phyloP scores from a whole-genome alignment of 2,113 vertebrate genomes.

The Nymphicus hollandicus region DNA sequence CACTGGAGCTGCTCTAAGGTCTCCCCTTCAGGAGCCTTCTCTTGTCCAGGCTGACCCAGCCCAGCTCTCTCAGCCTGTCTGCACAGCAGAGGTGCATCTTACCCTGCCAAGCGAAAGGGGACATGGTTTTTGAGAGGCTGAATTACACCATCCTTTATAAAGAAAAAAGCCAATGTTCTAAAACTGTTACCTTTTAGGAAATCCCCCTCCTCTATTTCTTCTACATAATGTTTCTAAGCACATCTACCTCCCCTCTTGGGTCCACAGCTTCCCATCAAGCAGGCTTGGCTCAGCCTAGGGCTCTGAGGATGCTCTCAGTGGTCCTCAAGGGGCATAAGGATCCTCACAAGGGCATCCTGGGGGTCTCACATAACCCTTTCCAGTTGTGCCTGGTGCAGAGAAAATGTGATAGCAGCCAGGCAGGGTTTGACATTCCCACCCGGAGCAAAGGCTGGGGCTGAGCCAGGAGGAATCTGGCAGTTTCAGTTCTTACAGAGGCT shows the following conservation, averaged over 20 bases:
- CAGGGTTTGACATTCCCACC: not conserved
- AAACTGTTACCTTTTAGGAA: not conserved
- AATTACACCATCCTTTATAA: not conserved
- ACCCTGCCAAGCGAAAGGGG: not conserved
- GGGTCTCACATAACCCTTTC: accelerated
- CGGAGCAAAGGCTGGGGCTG: not conserved
- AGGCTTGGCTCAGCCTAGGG: not conserved
- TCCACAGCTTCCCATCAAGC: not conserved
- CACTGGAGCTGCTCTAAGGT: not conserved
- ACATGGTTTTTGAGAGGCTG: not conserved
- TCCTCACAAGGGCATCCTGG: no score
- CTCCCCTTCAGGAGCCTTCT: not conserved
- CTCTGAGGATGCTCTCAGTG: not conserved
- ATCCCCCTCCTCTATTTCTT: not conserved
- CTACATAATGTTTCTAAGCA: not conserved
- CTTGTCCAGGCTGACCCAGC: not conserved
- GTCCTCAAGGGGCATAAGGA: not conserved
- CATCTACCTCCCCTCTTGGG: not conserved
- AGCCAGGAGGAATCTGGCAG: not conserved
- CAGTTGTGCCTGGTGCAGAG: accelerated
- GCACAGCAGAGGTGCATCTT: not conserved
- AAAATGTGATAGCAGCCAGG: not conserved
- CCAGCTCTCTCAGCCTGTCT: not conserved
- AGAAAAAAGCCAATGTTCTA: not conserved
- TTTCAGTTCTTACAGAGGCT: not conserved